Percentiles rank a stretch among this genome's conserved stretches.
These are phyloP conservation scores for Callosobruchus maculatus DNA, from an alignment of 2,888 invertebrate genomes.

Conservation along the genomic window DNA sequence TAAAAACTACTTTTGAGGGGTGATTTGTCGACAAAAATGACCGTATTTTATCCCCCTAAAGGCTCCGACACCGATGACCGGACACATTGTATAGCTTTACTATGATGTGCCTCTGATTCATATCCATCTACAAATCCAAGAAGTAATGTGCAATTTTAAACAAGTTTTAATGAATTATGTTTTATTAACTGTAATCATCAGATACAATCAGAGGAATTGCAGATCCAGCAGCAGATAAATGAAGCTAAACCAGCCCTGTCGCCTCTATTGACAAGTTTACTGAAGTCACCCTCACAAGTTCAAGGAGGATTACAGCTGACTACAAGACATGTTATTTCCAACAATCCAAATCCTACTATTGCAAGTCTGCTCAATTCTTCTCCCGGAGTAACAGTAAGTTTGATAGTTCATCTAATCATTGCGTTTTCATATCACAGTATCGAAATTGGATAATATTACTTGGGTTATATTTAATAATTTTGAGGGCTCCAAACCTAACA, in stretches of 20 bases:
- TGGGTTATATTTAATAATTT: no score
- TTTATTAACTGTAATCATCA: slow-evolving; percentile 8
- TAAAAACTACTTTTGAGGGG: no score
- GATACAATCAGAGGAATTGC: not conserved
- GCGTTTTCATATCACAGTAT: not conserved
- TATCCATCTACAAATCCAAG: no score
- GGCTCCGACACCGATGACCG: no score
- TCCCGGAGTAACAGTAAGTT: slow-evolving; percentile 24
- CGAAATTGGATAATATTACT: no score
- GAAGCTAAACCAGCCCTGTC: slow-evolving; percentile 56
- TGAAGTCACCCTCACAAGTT: slow-evolving; percentile 66
- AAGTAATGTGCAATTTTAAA: no score
- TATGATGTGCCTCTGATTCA: no score
- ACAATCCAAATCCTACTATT: slow-evolving; percentile 52
- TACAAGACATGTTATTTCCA: slow-evolving; percentile 41
- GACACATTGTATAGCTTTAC: no score
- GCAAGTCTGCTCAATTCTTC: slow-evolving; percentile 53
- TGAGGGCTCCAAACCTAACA: no score
- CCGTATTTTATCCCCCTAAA: no score
- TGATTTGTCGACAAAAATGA: no score
- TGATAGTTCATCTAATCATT: not conserved
- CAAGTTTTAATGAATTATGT: no score
- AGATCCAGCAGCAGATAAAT: slow-evolving; percentile 15
- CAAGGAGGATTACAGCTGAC: slow-evolving; percentile 46
- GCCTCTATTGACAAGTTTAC: slow-evolving; percentile 76